Percentiles rank a stretch among this genome's conserved stretches.
These are phyloP conservation scores for Acronicta leporina DNA, from an alignment of 2,888 invertebrate species.

Conservation along the genomic window DNA sequence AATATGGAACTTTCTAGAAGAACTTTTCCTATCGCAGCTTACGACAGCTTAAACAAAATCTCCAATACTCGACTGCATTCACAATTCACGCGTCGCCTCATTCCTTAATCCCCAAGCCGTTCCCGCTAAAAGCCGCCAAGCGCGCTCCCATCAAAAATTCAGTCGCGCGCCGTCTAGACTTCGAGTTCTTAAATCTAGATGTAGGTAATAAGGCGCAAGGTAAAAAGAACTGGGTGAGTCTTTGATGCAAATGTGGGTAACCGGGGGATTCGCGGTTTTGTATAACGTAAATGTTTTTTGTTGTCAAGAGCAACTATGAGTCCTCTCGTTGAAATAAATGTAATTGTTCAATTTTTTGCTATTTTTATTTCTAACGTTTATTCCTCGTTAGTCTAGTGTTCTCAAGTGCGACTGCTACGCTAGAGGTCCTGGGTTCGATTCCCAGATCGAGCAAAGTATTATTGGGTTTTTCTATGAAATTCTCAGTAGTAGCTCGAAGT, in stretches of 20 bases:
- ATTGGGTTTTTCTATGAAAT: too few relatives aligned
- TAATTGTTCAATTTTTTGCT: constrained; percentile 1
- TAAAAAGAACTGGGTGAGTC: constrained; percentile 68
- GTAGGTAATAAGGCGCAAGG: constrained; percentile 70
- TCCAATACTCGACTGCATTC: constrained; percentile 41
- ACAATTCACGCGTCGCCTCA: constrained; percentile 57
- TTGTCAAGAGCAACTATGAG: constrained; percentile 5
- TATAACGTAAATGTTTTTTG: constrained; percentile 16
- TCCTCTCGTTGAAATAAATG: constrained; percentile 5
- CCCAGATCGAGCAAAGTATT: too few relatives aligned
- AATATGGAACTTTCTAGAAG: not conserved
- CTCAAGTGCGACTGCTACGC: too few relatives aligned
- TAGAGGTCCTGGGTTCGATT: too few relatives aligned
- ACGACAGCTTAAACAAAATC: constrained; percentile 21
- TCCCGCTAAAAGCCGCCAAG: constrained; percentile 69
- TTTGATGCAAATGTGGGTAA: constrained; percentile 71
- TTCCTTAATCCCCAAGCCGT: constrained; percentile 45
- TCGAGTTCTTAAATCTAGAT: constrained; percentile 57
- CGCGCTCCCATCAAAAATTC: constrained; percentile 72
- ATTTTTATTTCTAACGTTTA: too few relatives aligned
- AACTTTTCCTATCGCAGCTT: constrained; percentile 3
- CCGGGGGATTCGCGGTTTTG: constrained; percentile 52
- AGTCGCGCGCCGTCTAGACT: constrained; percentile 64
- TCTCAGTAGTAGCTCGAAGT: too few relatives aligned
- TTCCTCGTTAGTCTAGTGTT: too few relatives aligned